A percentile compares a stretch with the other conserved stretches of the same genome.
phyloP scores from a whole-genome alignment of 2,888 invertebrate species.

The Myopa testacea region DNA sequence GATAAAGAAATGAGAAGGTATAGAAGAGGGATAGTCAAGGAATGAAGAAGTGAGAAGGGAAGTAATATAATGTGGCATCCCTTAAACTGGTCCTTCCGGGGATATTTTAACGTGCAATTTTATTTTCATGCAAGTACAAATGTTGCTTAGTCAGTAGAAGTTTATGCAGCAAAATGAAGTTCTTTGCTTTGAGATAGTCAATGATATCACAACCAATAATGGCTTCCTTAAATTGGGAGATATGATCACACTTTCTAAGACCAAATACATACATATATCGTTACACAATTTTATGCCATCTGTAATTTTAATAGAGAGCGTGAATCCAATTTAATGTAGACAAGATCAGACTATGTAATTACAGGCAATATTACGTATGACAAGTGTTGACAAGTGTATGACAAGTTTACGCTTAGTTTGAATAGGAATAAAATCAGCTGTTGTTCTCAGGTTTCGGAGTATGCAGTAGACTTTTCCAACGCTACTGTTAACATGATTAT shows the following conservation, averaged over 20 bases:
- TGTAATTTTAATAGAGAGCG: background rate
- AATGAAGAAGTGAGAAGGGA: background rate
- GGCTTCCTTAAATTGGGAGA: background rate
- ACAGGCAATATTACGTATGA: background rate
- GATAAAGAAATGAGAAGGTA: background rate
- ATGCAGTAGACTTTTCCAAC: conserved; percentile 14
- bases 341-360: conserved; percentile 15
- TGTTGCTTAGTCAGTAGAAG: background rate
- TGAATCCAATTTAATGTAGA: background rate
- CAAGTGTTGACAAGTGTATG: too few relatives aligned
- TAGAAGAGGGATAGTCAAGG: background rate
- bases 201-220: background rate
- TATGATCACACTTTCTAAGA: background rate
- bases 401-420: background rate
- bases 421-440: background rate
- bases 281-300: background rate
- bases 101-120: background rate
- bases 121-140: background rate
- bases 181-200: conserved; percentile 1
- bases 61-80: background rate
- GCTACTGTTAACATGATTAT: conserved; percentile 10
- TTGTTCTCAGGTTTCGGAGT: conserved; percentile 6
- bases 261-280: conserved; percentile 5
- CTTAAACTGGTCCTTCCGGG: background rate
- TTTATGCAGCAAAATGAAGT: background rate